Evolutionary conservation across 2,113 vertebrate species (phyloP), one percentile per base, ranked within the genome.

Genomic region (Pungitius pungitius): DNA sequence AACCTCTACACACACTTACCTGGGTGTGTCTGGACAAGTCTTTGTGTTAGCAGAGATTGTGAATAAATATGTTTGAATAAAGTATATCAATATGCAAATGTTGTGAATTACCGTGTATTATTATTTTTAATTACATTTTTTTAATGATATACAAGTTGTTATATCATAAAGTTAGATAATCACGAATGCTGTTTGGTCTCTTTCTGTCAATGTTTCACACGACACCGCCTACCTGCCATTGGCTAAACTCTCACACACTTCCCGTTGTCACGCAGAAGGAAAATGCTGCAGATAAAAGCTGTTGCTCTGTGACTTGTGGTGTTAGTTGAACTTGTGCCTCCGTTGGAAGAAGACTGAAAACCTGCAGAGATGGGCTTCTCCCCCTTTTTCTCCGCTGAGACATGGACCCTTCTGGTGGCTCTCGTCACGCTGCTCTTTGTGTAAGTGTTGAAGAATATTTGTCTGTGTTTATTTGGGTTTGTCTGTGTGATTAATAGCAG

Each of bases 351-450:
- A 18, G 18, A 61, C 42, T 51, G 5, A 15, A 71, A 39, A 61
- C 7, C 0, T 15, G 62, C 51, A 51, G n/a, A 77, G 24, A 90
- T 90, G 88, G 75, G 18, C 42, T 55, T 85, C 10, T 64, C 61
- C 51, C 47, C 93, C 51, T 54, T 24, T 26, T 26, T 54, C 10
- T 93, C 91, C 2, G 1, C 65, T 1, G 82, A 81, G 69, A 93
- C 91, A 1, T 94, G 94, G 92, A 66, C 86, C 17, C 85, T 93
- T 1, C 69, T 93, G 69, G 22, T 77, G 0, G 8, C 78, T 24
- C 57, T 91, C 22, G 6, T 94, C 43, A 84, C 84, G 2, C 83
- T 94, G 15, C 2, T 91, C 1, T 1, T 85, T 12, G 81, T 91
- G 92, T 94, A 59, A 89, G 83, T 77, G 13, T 69, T n/a, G 22